Evolutionary conservation across 2,113 vertebrate species (phyloP), one percentile per base, ranked within the genome.

Genomic region (Oceanodroma tethys): DNA sequence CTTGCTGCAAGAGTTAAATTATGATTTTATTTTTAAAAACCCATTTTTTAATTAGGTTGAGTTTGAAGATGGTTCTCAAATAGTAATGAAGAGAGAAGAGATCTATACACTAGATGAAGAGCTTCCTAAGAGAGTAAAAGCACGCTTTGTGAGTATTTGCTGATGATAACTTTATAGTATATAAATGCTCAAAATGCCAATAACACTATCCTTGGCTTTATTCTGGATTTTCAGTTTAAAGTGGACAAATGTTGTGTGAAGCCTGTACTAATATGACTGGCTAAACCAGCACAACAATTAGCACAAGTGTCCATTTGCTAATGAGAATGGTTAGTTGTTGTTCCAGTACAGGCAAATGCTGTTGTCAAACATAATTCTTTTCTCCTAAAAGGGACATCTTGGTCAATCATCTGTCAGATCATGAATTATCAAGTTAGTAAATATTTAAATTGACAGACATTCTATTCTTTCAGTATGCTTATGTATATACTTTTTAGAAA

Each of bases 1-100:
- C 11, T 73, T 86, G 12, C 8, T 81, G 16, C 13, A 81, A 45
- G 45, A 67, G 13, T 86, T 68, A 63, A 66, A 16, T 60, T n/a
- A 60, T 53, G 5, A 13, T 70, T 96, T 90, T 67, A 7, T 72
- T 75, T 94, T 88, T 65, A 65, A 84, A 84, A 81, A 20, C 2
- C 0, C 8, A 5, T 81, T 94, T 97, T 96, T 92, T 88, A 56
- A 86, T 81, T 93, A 99, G 99, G 99, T 99, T 97, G 99, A 99
- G 93, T 99, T 99, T 98, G 99, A 99, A 98, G 99, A 99, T 81
- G 99, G 99, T 45, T 99, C 99, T 87, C 99, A 99, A 98, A 98
- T 99, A 94, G 97, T 99, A 91, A 99, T 99, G 72, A 99, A 99
- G 96, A 98, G 99, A 97, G 99, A 99, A 87, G 99, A 99, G 45